Conservation (phyloP, 1,140 invertebrate genomes). For the Pseudomyrmex gracilis region DNA sequence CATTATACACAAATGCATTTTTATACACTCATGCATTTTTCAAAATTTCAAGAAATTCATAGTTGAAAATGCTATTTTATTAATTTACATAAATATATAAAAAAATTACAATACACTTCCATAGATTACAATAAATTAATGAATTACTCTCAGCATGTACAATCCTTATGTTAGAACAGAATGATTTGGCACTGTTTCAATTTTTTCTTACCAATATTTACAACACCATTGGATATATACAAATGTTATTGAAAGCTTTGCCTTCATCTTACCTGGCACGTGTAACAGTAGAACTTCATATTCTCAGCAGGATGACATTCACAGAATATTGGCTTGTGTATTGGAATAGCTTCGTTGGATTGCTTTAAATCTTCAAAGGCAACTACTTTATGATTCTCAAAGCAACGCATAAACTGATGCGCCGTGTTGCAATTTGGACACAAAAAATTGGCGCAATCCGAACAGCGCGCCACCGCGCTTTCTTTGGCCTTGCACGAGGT, state of each 20-base stretch:
- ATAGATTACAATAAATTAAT: too few species aligned
- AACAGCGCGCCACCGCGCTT: slow-evolving; percentile 95
- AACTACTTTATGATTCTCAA: slow-evolving; percentile 96
- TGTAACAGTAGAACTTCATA: slow-evolving; percentile 93
- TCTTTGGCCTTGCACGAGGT: slow-evolving; percentile 96
- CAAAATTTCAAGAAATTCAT: neutral
- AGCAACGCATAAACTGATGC: slow-evolving; percentile 97
- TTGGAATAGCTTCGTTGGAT: slow-evolving; percentile 90
- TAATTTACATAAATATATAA: neutral
- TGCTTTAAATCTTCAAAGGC: slow-evolving; percentile 94
- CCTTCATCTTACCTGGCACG: slow-evolving; percentile 88
- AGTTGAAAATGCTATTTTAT: neutral
- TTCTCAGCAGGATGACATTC: slow-evolving; percentile 91
- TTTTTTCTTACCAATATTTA: too few species aligned
- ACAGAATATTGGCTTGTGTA: slow-evolving; percentile 94
- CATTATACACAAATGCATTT: neutral
- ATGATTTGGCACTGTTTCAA: neutral
- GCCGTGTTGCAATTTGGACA: slow-evolving; percentile 97
- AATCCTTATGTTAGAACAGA: too few species aligned
- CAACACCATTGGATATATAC: neutral
- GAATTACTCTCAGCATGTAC: too few species aligned
- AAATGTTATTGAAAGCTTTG: neutral
- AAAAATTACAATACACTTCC: too few species aligned
- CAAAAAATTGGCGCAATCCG: slow-evolving; percentile 96
- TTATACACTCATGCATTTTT: too few species aligned